Evolutionary conservation across 2,113 vertebrate genomes (phyloP).

Genomic region (Spea bombifrons): DNA sequence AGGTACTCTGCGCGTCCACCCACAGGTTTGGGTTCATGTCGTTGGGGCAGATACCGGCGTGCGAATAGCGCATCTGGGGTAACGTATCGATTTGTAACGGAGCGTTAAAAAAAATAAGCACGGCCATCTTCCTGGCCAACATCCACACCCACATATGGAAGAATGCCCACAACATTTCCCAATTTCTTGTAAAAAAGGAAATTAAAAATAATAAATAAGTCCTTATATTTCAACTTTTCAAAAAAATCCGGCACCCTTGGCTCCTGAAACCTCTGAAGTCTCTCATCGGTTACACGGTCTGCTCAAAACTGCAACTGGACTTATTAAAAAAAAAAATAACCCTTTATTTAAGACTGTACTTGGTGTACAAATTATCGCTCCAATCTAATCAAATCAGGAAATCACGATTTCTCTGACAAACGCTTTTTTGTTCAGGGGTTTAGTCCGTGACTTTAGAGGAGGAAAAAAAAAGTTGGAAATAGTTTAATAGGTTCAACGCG

Average conservation of each 20-base stretch:
- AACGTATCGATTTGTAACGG: slow-evolving; percentile 66
- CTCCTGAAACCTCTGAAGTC: slow-evolving; percentile 45
- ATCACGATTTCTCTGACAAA: slow-evolving; percentile 73
- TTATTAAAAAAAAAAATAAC: slow-evolving; percentile 54
- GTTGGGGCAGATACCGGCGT: slow-evolving; percentile 94
- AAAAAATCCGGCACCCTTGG: slow-evolving; percentile 53
- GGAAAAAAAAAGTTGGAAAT: slow-evolving; percentile 72
- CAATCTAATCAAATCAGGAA: slow-evolving; percentile 71
- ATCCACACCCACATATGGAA: slow-evolving; percentile 73
- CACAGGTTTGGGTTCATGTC: slow-evolving; percentile 98
- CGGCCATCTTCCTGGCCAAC: slow-evolving; percentile 66
- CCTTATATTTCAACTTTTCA: slow-evolving; percentile 31
- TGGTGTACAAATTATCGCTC: slow-evolving; percentile 63
- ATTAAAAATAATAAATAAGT: slow-evolving; percentile 23
- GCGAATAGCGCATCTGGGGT: slow-evolving; percentile 76
- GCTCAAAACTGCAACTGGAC: slow-evolving; percentile 60
- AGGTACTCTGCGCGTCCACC: slow-evolving; percentile 98
- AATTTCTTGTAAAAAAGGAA: slow-evolving; percentile 14
- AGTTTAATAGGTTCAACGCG: slow-evolving; percentile 82
- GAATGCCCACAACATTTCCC: slow-evolving; percentile 74
- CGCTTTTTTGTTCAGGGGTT: slow-evolving; percentile 73
- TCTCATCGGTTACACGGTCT: slow-evolving; percentile 47
- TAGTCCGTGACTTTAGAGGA: slow-evolving; percentile 76
- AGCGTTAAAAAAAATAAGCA: slow-evolving; percentile 62
- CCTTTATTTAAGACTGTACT: slow-evolving; percentile 64